Conservation (phyloP, 2,888 invertebrate species). For the Helleia helle region DNA sequence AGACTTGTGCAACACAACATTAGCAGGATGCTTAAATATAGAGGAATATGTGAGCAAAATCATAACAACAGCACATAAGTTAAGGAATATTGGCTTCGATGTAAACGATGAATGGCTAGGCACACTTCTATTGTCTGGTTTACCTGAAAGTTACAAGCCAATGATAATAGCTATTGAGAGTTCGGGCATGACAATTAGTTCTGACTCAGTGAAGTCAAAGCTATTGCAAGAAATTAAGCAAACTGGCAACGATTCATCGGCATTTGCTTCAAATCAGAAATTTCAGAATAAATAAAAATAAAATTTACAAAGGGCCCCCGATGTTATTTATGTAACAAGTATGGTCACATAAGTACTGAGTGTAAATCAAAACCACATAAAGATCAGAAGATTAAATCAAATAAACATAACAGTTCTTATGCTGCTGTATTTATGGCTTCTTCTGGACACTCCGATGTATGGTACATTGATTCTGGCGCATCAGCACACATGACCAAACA, state of each 20-base stretch:
- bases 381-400: too few species aligned
- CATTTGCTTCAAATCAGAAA: constrained; percentile 4
- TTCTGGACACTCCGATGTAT: too few species aligned
- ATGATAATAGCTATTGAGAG: constrained; percentile 11
- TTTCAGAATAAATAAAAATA: too few species aligned
- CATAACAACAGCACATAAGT: constrained; percentile 13
- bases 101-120: constrained; percentile 18
- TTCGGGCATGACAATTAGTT: constrained; percentile 12
- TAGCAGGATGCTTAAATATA: constrained; percentile 11
- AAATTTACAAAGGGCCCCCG: too few species aligned
- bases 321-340: too few species aligned
- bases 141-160: constrained; percentile 10
- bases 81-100: constrained; percentile 13
- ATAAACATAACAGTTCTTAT: constrained; percentile 15
- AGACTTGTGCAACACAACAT: constrained; percentile 12
- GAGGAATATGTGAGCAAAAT: constrained; percentile 14
- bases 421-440: too few species aligned
- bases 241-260: constrained; percentile 6
- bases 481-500: constrained; percentile 13
- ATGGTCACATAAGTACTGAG: too few species aligned
- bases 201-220: constrained; percentile 17
- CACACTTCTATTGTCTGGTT: constrained; percentile 13
- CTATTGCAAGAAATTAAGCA: constrained; percentile 14
- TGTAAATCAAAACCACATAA: constrained; percentile 14
- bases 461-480: constrained; percentile 20